Percentiles rank a stretch among this genome's conserved stretches.
These are phyloP conservation scores for Rhingia campestris DNA, from an alignment of 2,888 invertebrate species.

Conservation along the genomic window DNA sequence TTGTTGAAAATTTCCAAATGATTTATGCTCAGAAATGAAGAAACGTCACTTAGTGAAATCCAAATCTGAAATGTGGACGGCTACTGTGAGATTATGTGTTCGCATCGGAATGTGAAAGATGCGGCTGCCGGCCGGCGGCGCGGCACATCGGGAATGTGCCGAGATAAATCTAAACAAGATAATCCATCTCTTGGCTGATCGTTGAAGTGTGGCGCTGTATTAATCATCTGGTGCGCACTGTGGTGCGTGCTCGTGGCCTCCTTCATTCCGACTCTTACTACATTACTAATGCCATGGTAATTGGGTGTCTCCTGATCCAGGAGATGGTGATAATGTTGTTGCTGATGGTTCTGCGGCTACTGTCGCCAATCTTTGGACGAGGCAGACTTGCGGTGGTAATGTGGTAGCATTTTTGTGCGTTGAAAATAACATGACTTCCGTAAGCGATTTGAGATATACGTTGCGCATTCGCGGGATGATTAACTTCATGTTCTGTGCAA, in stretches of 20 bases:
- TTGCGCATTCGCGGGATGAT: slow-evolving; percentile 29
- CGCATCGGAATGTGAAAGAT: slow-evolving; percentile 67
- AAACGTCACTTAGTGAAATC: slow-evolving; percentile 69
- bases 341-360: slow-evolving; percentile 47
- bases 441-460: slow-evolving; percentile 49
- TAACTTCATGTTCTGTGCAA: slow-evolving; percentile 27
- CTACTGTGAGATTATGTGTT: slow-evolving; percentile 47
- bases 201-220: slow-evolving; percentile 67
- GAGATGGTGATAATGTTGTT: slow-evolving; percentile 53
- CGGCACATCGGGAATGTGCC: slow-evolving; percentile 57
- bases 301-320: slow-evolving; percentile 64
- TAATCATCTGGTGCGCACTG: slow-evolving; percentile 37
- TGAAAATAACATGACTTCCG: slow-evolving; percentile 60
- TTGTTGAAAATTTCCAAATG: slow-evolving; percentile 65
- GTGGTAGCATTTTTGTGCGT: slow-evolving; percentile 47
- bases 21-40: slow-evolving; percentile 68
- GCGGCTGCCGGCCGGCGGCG: slow-evolving; percentile 46
- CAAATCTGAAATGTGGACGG: slow-evolving; percentile 64
- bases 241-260: slow-evolving; percentile 18
- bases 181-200: slow-evolving; percentile 67
- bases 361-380: slow-evolving; percentile 44
- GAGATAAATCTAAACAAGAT: slow-evolving; percentile 73
- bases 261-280: slow-evolving; percentile 4
- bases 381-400: slow-evolving; percentile 17
- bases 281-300: slow-evolving; percentile 55